Base-by-base conservation (phyloP, 2,797 vertebrate genomes). In the Microctenopoma lineatum region DNA sequence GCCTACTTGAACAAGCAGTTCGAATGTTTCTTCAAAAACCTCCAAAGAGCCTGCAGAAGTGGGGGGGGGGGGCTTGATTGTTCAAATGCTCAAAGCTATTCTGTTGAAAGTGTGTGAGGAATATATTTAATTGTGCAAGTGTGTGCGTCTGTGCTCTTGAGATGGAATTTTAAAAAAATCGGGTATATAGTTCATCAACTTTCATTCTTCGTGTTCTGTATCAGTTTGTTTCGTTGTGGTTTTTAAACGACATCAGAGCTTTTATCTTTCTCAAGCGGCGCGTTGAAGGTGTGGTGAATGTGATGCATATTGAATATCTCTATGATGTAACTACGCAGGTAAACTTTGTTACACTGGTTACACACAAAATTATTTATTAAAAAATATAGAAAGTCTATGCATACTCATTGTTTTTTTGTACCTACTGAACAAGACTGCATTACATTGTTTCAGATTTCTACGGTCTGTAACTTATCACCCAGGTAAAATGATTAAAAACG, bases 291-390 rank as follows among this genome's bases (percentile, higher is more conserved):
- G 55, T 26, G 34, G 2, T 32, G 55, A 76, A 70, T 57, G 53
- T 59, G 47, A 54, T 70, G 46, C 59, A 61, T 51, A 68, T 45
- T 48, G 46, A 75, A 55, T 39, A 58, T 61, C 50, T 21, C 63
- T 67, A 34, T 42, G 21, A 64, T 62, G 52, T 16, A 63, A 48
- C 41, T 70, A 59, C 52, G 38, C 16, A 63, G 53, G 52, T 69
- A 55, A 80, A 81, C 27, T 42, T 10, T 81, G 61, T 79, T 55
- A 54, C 56, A 71, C 34, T 63, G 56, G 69, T 73, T 89, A 69
- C 80, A 89, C 73, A 88, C 72, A 95, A 95, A 96, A 93, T 94
- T 94, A 96, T 97, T 97, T 98, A 98, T 96, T 96, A 96, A 96
- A 94, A 94, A 90, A 95, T 85, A 91, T 90, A 93, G 88, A 87